Conservation (phyloP, 1,140 invertebrate species). For the Neodiprion pinetum region DNA sequence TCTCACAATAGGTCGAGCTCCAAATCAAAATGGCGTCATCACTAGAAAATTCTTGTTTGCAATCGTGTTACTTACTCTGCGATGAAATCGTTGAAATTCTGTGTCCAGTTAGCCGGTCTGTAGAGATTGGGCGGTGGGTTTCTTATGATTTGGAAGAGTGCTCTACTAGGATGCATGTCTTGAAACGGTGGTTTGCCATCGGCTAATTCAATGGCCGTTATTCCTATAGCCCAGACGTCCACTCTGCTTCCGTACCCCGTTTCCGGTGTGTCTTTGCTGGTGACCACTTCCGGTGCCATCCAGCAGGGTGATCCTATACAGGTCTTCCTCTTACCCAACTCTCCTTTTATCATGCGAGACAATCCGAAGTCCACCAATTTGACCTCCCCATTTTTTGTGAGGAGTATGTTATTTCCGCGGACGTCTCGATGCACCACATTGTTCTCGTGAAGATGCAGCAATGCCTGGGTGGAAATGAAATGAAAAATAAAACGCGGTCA, state of each 20-base stretch:
- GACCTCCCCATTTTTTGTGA: slow-evolving; percentile 83
- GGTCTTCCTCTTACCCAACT: slow-evolving; percentile 71
- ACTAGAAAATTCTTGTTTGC: not conserved
- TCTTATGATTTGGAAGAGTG: slow-evolving; percentile 84
- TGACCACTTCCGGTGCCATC: slow-evolving; percentile 90
- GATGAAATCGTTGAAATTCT: slow-evolving; percentile 84
- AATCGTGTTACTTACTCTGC: slow-evolving; percentile 68
- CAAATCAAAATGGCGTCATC: not conserved
- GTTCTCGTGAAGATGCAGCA: slow-evolving; percentile 83
- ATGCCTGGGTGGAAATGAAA: slow-evolving; percentile 64
- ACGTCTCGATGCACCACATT: slow-evolving; percentile 89
- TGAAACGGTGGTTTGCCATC: slow-evolving; percentile 86
- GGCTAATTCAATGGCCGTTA: slow-evolving; percentile 89
- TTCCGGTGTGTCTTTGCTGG: slow-evolving; percentile 46
- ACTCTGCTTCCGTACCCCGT: slow-evolving; percentile 74
- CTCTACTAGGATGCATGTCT: slow-evolving; percentile 86
- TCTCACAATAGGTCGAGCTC: not conserved
- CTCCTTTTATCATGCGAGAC: slow-evolving; percentile 78
- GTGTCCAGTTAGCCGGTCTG: slow-evolving; percentile 78
- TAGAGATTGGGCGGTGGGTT: slow-evolving; percentile 84
- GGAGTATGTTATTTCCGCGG: slow-evolving; percentile 83
- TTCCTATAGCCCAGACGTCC: slow-evolving; percentile 93
- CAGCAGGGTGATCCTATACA: slow-evolving; percentile 89
- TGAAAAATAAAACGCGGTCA: not conserved
- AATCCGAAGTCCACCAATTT: slow-evolving; percentile 88